phyloP scores from a whole-genome alignment of 1,140 invertebrate species.

The Antheraea mylitta region DNA sequence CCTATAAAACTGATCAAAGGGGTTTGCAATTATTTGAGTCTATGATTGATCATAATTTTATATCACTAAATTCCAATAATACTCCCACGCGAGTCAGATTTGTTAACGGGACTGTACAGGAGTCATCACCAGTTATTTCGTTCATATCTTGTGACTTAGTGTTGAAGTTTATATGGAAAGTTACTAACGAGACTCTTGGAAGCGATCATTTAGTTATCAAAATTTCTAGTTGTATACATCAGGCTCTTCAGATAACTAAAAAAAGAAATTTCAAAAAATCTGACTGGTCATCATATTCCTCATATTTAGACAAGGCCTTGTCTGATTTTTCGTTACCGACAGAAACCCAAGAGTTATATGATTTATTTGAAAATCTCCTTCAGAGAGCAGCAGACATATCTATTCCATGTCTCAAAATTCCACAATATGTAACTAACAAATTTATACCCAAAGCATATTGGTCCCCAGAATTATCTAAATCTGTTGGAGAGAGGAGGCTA shows the following conservation, averaged over 20 bases:
- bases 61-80: constrained; percentile 22
- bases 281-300: too few relatives aligned
- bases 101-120: too few relatives aligned
- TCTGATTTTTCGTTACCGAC: too few relatives aligned
- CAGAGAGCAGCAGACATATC: too few relatives aligned
- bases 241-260: neutral
- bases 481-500: constrained; percentile 28
- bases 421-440: too few relatives aligned
- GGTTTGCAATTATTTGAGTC: constrained; percentile 24
- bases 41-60: constrained; percentile 17
- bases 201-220: constrained; percentile 38
- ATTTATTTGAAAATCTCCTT: too few relatives aligned
- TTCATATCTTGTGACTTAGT: neutral
- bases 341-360: too few relatives aligned
- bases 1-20: constrained; percentile 22
- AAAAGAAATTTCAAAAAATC: too few relatives aligned
- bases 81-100: constrained; percentile 6
- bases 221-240: constrained; percentile 1
- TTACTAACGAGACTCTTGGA: constrained; percentile 25
- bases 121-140: too few relatives aligned
- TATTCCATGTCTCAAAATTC: too few relatives aligned
- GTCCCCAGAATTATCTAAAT: constrained; percentile 23
- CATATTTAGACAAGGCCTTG: too few relatives aligned
- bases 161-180: too few relatives aligned
- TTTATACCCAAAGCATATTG: constrained; percentile 36